A percentile compares a stretch with the other conserved stretches of the same genome.
Conservation (phyloP, 1,140 invertebrate species). For the Ips nitidus region DNA sequence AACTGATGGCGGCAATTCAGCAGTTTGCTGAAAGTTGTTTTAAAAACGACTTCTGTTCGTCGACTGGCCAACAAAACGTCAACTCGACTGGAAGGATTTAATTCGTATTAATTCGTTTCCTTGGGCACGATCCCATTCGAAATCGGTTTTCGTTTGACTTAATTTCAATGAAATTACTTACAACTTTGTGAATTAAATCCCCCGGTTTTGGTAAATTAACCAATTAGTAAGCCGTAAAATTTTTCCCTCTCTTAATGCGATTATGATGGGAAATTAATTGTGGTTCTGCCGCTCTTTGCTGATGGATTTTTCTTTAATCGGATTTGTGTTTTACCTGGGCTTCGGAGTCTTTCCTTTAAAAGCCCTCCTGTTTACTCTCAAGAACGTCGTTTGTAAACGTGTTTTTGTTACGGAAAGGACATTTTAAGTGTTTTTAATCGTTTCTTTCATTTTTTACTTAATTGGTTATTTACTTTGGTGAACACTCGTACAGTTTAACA, state of each 20-base stretch:
- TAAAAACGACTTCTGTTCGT: not conserved
- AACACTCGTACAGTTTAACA: no score
- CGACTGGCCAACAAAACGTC: not conserved
- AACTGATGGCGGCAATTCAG: not conserved
- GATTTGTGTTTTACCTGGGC: not conserved
- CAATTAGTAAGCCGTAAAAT: slow-evolving; percentile 18
- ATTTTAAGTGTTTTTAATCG: no score
- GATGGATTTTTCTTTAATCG: slow-evolving; percentile 3
- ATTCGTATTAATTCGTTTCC: slow-evolving; percentile 19
- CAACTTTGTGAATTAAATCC: slow-evolving; percentile 15
- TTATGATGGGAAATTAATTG: slow-evolving; percentile 13
- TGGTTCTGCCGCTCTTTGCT: not conserved
- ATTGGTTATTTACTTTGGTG: no score
- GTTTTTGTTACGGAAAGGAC: no score
- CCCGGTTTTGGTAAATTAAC: slow-evolving; percentile 16
- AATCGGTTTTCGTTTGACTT: slow-evolving; percentile 14
- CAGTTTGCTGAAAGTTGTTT: not conserved
- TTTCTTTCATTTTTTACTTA: no score
- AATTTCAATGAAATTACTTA: slow-evolving; percentile 16
- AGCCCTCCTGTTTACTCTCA: not conserved
- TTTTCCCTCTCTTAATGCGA: slow-evolving; percentile 14
- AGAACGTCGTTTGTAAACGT: no score
- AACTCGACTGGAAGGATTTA: slow-evolving; percentile 8
- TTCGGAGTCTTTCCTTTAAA: not conserved
- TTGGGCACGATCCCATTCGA: slow-evolving; percentile 15